Evolutionary conservation across 2,888 invertebrate genomes (phyloP), one percentile per base, ranked within the genome.

Genomic region (Dorcus parallelipipedus): DNA sequence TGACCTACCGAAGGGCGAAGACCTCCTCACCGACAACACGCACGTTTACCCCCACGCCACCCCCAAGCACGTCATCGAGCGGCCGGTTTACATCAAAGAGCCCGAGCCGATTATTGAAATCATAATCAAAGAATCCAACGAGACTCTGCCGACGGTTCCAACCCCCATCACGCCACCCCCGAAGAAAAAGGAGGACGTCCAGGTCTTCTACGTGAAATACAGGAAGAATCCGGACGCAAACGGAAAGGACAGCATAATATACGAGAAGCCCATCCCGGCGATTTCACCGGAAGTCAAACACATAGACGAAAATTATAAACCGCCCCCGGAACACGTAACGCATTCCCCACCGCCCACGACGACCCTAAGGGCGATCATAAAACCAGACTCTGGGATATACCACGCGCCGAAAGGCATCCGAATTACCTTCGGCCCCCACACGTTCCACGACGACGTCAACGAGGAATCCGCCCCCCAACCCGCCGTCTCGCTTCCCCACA

Each of bases 101-200:
- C 93, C 93, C 0, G 93, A 93, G 72, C 93, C 93, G 4, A 94
- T 94, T 17, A 94, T 94, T 68, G 94, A 94, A 79, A 94, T 94
- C 65, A 94, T 94, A 61, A 93, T 94, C 52, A 93, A 92, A 71
- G 93, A 94, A 76, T 92, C 93, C 0, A 94, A 94, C 72, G 90
- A 92, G 70, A 84, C 90, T 0, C 73, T 92, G 2, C 88, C 92
- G 2, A 84, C 89, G 2, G 83, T 84, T 3, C 83, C 85, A 1
- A 79, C 79, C 1, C 76, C 78, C 4, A 80, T 83, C 7, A 82
- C 82, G 2, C 81, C 82, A 10, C 76, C 83, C 1, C 80, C 79
- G 14, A 83, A 82, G 63, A 83, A 84, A 63, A 84, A 84, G 65
- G 93, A 93, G 73, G 91, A 93, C 33, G 91, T 93, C 41, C 93